A percentile compares a stretch with the other conserved stretches of the same genome.
phyloP scores from a whole-genome alignment of 2,888 invertebrate genomes.

The Oxystoma pomonae region DNA sequence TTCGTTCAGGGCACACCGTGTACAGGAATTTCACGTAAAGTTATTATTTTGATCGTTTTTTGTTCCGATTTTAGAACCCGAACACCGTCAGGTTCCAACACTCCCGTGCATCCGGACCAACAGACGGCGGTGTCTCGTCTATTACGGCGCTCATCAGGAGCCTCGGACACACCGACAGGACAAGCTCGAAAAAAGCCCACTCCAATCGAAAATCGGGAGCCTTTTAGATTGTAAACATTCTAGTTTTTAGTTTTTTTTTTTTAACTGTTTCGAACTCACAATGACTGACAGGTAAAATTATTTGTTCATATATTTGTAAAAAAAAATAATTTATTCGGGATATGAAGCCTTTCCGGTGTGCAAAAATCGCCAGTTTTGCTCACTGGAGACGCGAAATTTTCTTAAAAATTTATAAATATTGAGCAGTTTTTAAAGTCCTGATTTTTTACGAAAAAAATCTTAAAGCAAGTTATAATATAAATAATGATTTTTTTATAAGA shows the following conservation, averaged over 20 bases:
- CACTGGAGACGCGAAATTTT: slow-evolving; percentile 22
- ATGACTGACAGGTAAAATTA: slow-evolving; percentile 43
- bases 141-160: slow-evolving; percentile 63
- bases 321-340: slow-evolving; percentile 32
- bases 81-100: slow-evolving; percentile 73
- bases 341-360: slow-evolving; percentile 23
- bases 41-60: too few relatives aligned
- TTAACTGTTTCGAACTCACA: slow-evolving; percentile 41
- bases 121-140: slow-evolving; percentile 61
- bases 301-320: slow-evolving; percentile 47
- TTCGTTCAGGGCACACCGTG: too few relatives aligned
- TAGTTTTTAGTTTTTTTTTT: slow-evolving; percentile 24
- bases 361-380: slow-evolving; percentile 40
- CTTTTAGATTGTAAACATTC: slow-evolving; percentile 63
- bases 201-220: slow-evolving; percentile 54
- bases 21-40: too few relatives aligned
- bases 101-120: slow-evolving; percentile 63
- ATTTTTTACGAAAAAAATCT: too few relatives aligned
- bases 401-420: background rate
- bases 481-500: too few relatives aligned
- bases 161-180: slow-evolving; percentile 61
- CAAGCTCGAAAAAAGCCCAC: slow-evolving; percentile 35
- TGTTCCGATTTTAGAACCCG: slow-evolving; percentile 68
- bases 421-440: too few relatives aligned
- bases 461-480: too few relatives aligned